phyloP scores from a whole-genome alignment of 2,797 vertebrate genomes.

The Hyperoplus immaculatus region DNA sequence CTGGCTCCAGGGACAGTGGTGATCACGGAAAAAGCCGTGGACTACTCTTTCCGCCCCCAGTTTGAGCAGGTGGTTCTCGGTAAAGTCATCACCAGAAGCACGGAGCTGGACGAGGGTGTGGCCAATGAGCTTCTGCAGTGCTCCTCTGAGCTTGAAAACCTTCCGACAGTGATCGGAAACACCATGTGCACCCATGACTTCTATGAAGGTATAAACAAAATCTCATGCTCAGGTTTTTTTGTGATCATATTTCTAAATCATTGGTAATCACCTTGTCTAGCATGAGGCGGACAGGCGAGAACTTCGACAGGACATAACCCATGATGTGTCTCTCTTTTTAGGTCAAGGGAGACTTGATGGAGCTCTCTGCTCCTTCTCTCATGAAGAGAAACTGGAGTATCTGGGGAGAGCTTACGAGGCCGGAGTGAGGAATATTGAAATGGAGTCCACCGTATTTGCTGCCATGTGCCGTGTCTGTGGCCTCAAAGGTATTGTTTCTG shows the following conservation, averaged over 20 bases:
- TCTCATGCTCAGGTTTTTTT: background rate
- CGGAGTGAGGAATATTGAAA: conserved; percentile 91
- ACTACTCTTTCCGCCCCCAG: conserved; percentile 87
- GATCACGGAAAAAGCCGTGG: conserved; percentile 88
- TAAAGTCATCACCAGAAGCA: conserved; percentile 88
- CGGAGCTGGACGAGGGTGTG: conserved; percentile 88
- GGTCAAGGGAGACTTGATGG: conserved; percentile 91
- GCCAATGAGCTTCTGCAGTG: conserved; percentile 85
- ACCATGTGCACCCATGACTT: conserved; percentile 93
- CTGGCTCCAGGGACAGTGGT: conserved; percentile 89
- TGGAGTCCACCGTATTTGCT: conserved; percentile 91
- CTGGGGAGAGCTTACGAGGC: conserved; percentile 87
- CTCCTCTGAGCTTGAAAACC: conserved; percentile 82
- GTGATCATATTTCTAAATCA: background rate
- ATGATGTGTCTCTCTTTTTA: conserved; percentile 62
- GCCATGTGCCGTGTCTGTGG: conserved; percentile 91
- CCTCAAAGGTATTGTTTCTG: conserved; percentile 85
- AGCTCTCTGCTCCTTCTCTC: conserved; percentile 92
- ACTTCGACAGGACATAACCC: conserved; percentile 20
- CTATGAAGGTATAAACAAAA: conserved; percentile 87
- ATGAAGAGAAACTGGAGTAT: conserved; percentile 90
- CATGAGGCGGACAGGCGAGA: background rate
- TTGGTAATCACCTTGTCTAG: no score
- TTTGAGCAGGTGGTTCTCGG: conserved; percentile 92
- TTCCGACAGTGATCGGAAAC: conserved; percentile 87